Conservation (phyloP, 2,113 vertebrate species). For the Asarcornis scutulata region DNA sequence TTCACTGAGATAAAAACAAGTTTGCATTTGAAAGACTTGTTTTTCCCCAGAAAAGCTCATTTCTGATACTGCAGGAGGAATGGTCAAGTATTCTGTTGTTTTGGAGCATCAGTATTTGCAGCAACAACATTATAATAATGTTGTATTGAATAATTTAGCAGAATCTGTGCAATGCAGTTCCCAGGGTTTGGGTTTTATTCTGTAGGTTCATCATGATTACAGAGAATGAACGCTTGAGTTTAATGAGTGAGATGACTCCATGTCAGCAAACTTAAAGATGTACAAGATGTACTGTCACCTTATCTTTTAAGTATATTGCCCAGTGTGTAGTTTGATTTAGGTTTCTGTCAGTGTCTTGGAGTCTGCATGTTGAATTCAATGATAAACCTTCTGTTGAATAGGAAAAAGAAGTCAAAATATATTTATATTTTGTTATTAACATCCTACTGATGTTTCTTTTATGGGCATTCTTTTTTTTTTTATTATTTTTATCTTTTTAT, state of each 20-base stretch:
- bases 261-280: not conserved
- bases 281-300: not conserved
- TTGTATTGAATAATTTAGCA: constrained; percentile 56
- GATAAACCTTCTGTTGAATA: not conserved
- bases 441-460: not conserved
- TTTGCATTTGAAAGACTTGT: not conserved
- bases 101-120: not conserved
- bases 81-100: constrained; percentile 5
- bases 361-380: not conserved
- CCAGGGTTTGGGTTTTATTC: not conserved
- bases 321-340: not conserved
- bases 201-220: not conserved
- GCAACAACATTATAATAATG: constrained; percentile 44
- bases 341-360: not conserved
- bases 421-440: not conserved
- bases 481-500: not conserved
- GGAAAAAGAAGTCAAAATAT: not conserved
- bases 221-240: not conserved
- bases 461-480: not conserved
- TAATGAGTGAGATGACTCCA: not conserved
- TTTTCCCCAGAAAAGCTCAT: not conserved
- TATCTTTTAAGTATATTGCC: not conserved
- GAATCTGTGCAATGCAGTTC: constrained; percentile 34
- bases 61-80: constrained; percentile 11
- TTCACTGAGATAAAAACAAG: constrained; percentile 5